Evolutionary conservation across 2,797 vertebrate species (phyloP), one percentile per base, ranked within the genome.

Genomic region (Tolypeutes matacus): DNA sequence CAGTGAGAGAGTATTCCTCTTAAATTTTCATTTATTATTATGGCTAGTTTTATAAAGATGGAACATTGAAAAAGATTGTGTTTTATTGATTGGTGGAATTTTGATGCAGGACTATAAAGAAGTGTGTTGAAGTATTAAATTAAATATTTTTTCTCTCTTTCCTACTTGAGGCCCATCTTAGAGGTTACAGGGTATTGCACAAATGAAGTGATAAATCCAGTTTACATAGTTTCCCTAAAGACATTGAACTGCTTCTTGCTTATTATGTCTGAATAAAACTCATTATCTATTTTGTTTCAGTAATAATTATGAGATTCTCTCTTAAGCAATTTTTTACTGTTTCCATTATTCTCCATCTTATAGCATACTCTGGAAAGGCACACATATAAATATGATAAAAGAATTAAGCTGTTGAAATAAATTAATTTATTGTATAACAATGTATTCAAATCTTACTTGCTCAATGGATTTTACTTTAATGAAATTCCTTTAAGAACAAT

Each of bases 341-440:
- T 86, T 98, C 46, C 64, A 91, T 95, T 97, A 91, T 97, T 97
- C 89, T 97, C 75, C 88, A 69, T 98, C 94, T 98, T 97, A 97
- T 98, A 98, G 97, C 98, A 97, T 39, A 65, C 93, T 95, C 97
- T 97, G 92, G 96, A 98, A 98, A 98, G 97, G 96, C 89, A 92
- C 97, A 97, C 97, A 98, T 98, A 98, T 98, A 98, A 98, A 98
- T 98, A 98, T 97, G 97, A 98, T 98, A 98, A 98, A 98, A 97
- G 98, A 98, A 98, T 98, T 98, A 98, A 98, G 98, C 98, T 98
- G 97, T 98, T 98, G 97, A 98, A 98, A 98, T 98, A 98, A 98
- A 98, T 98, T 98, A 98, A 98, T 98, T 98, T 98, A 97, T 97
- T 98, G 94, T 98, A 84, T 84, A 98, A 98, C 97, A 98, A 96